Evolutionary conservation across 2,797 vertebrate genomes (phyloP).

Genomic region (Sebastes paucispinis): DNA sequence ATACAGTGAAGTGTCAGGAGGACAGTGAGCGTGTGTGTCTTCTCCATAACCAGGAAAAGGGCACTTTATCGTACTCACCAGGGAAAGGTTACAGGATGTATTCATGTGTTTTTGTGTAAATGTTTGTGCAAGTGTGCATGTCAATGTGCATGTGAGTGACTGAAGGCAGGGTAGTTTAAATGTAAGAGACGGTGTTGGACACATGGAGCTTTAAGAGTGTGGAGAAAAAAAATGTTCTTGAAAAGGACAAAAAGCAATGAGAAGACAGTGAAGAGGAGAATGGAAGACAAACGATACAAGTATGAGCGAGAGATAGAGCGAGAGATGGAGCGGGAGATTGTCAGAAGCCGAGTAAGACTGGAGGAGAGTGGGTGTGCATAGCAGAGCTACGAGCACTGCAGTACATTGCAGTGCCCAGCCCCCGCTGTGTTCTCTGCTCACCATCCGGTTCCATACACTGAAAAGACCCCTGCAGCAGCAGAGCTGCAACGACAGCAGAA

Average conservation of each 20-base stretch:
- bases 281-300: slow-evolving; percentile 39
- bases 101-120: slow-evolving; percentile 15
- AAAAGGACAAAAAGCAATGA: slow-evolving; percentile 28
- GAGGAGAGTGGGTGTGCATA: slow-evolving; percentile 77
- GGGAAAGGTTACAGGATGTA: slow-evolving; percentile 29
- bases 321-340: slow-evolving; percentile 59
- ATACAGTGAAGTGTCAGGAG: slow-evolving; percentile 19
- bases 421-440: slow-evolving; percentile 75
- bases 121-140: slow-evolving; percentile 6
- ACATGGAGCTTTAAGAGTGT: slow-evolving; percentile 1
- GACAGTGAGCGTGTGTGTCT: neutral
- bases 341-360: slow-evolving; percentile 66
- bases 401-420: slow-evolving; percentile 84
- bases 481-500: slow-evolving; percentile 48
- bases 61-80: slow-evolving; percentile 20
- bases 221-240: neutral
- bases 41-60: slow-evolving; percentile 4
- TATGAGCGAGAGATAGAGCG: slow-evolving; percentile 40
- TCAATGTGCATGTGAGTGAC: neutral
- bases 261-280: slow-evolving; percentile 28
- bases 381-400: slow-evolving; percentile 80
- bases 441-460: slow-evolving; percentile 78
- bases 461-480: slow-evolving; percentile 79
- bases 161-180: slow-evolving; percentile 7
- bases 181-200: slow-evolving; percentile 1